Conservation (phyloP, 2,113 vertebrate genomes). For the Heterocephalus glaber region DNA sequence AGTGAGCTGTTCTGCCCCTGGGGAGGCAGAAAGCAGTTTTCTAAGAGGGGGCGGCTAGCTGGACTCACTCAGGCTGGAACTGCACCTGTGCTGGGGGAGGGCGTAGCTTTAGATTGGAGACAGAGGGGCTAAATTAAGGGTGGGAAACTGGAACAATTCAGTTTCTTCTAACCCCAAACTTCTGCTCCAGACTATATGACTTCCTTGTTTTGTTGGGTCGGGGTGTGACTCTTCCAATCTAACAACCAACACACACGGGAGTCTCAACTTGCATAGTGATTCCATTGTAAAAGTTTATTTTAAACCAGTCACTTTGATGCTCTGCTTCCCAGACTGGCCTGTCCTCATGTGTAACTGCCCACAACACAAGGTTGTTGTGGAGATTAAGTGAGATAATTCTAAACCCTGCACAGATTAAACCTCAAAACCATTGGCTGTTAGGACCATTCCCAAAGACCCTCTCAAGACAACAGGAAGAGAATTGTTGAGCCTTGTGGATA, state of each 20-base stretch:
- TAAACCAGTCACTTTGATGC: conserved; percentile 18
- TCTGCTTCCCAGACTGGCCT: conserved; percentile 1
- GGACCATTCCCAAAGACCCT: background rate
- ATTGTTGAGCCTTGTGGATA: background rate
- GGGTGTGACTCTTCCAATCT: background rate
- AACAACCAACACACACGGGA: background rate
- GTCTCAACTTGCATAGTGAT: conserved; percentile 40
- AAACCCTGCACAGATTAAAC: background rate
- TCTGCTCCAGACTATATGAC: background rate
- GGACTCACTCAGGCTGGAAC: background rate
- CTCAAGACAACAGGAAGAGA: background rate
- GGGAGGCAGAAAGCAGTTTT: conserved; percentile 43
- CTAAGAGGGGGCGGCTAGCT: conserved; percentile 4
- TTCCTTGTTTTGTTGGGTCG: conserved; percentile 2
- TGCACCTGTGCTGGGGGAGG: background rate
- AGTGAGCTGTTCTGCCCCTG: conserved; percentile 47
- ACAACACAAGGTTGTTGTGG: background rate
- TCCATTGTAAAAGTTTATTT: conserved; percentile 29
- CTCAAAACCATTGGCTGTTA: background rate
- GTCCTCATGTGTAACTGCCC: background rate
- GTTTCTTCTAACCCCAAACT: background rate
- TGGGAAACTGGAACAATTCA: background rate
- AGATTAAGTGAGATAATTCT: background rate
- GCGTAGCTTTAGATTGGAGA: background rate
- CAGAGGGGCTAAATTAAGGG: background rate